phyloP scores from a whole-genome alignment of 1,140 invertebrate species.

The Bicyclus anynana region DNA sequence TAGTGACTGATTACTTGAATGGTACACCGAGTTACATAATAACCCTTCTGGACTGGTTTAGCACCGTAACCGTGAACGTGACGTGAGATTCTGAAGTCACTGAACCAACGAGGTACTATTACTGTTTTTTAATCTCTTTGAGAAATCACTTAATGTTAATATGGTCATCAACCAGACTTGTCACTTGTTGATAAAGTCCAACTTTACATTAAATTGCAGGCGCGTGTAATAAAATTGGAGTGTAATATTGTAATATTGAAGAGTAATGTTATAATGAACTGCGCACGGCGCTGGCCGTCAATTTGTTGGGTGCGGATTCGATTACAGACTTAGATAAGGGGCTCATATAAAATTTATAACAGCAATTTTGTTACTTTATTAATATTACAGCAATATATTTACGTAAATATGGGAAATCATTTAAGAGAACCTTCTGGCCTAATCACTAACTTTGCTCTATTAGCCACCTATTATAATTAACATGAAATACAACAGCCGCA shows the following conservation, averaged over 20 bases:
- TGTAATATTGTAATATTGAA: constrained; percentile 21
- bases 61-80: too few relatives aligned
- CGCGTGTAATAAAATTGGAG: constrained; percentile 5
- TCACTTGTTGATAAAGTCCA: not conserved
- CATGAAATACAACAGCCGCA: too few relatives aligned
- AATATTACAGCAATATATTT: too few relatives aligned
- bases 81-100: too few relatives aligned
- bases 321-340: constrained; percentile 15
- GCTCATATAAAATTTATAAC: not conserved
- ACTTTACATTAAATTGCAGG: constrained; percentile 26
- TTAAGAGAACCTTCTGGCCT: not conserved
- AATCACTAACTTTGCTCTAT: too few relatives aligned
- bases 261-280: constrained; percentile 25
- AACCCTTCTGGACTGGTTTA: too few relatives aligned
- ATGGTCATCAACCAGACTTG: not conserved
- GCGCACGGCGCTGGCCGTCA: constrained; percentile 10
- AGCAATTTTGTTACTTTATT: constrained; percentile 5
- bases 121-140: too few relatives aligned
- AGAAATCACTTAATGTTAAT: too few relatives aligned
- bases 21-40: too few relatives aligned
- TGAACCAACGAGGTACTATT: too few relatives aligned
- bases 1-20: too few relatives aligned
- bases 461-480: too few relatives aligned
- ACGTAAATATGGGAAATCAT: not conserved
- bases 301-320: constrained; percentile 15